Evolutionary conservation across 2,113 vertebrate species (phyloP).

Genomic region (Emydura subglobosa): DNA sequence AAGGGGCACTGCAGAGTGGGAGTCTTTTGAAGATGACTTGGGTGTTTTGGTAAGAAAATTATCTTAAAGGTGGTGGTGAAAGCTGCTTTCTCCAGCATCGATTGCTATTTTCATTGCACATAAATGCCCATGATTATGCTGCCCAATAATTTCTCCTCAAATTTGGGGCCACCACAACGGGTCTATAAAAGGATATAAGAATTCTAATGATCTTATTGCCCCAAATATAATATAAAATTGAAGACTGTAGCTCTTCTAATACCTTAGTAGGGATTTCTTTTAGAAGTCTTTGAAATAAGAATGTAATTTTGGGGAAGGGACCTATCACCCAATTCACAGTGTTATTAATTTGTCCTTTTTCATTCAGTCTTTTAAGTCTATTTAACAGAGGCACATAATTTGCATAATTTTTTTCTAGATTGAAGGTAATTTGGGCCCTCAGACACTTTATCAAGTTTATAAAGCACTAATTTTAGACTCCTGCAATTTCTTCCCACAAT

Average conservation of each 20-base stretch:
- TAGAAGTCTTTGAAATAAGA: background rate
- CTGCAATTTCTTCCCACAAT: background rate
- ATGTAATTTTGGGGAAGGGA: background rate
- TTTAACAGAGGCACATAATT: background rate
- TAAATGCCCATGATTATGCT: background rate
- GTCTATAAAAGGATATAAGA: background rate
- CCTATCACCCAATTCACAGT: background rate
- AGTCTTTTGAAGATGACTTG: background rate
- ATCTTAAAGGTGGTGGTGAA: background rate
- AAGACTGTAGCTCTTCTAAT: background rate
- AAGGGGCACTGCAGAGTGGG: background rate
- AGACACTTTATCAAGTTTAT: fast-evolving
- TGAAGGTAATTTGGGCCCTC: background rate
- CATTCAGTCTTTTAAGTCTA: background rate
- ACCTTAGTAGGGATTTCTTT: background rate
- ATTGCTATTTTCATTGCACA: background rate
- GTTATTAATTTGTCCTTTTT: background rate
- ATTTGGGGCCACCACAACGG: background rate
- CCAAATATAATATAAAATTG: background rate
- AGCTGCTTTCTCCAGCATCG: background rate
- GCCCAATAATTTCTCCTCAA: background rate
- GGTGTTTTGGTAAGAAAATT: background rate
- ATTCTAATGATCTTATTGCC: background rate
- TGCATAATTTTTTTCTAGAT: background rate
- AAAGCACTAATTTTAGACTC: background rate